Base-by-base conservation (phyloP, 2,797 vertebrate genomes). In the Chelon auratus region DNA sequence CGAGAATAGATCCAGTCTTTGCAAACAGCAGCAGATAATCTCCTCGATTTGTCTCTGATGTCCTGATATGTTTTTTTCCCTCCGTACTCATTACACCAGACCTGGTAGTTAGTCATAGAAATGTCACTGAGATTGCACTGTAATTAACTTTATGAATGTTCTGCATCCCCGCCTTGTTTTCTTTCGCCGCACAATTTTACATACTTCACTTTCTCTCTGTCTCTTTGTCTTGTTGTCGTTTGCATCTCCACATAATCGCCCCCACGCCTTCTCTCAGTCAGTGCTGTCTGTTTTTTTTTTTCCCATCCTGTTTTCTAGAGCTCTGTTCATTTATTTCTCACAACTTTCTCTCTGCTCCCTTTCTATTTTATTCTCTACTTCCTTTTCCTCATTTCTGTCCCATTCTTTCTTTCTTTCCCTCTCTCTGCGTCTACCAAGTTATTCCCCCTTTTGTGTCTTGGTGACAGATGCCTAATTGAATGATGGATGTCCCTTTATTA, bases 391-490 rank as follows among this genome's bases (percentile, higher is more conserved):
- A 50, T 65, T 36, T 94, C 93, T 94, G 94, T 95, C 93, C 94
- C 93, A 91, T 91, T 90, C 86, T 64, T 43, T 39, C 51, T 56
- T 52, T 60, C 79, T 47, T 9, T 72, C 17, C 15, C 53, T 62
- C 75, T 67, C 69, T 81, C 59, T 80, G 66, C 62, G 91, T 93
- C 94, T 92, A 92, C 36, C 89, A 95, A 76, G 68, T 70, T 68
- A 78, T 78, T 74, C 51, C 45, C 95, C 90, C 95, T 94, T 96
- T 95, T 96, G 95, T 96, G 95, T 92, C 94, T 92, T 83, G 82
- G 85, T 97, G 97, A 97, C 97, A 99, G 96, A 96, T 96, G 96
- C 96, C 94, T 99, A 99, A 99, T 98, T 99, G 96, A 98, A 99
- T 99, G 97, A 99, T 97, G 96, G 97, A 98, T 98, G 97, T 97